Evolutionary conservation across 2,888 invertebrate genomes (phyloP).

Genomic region (Tetramorium bicarinatum): DNA sequence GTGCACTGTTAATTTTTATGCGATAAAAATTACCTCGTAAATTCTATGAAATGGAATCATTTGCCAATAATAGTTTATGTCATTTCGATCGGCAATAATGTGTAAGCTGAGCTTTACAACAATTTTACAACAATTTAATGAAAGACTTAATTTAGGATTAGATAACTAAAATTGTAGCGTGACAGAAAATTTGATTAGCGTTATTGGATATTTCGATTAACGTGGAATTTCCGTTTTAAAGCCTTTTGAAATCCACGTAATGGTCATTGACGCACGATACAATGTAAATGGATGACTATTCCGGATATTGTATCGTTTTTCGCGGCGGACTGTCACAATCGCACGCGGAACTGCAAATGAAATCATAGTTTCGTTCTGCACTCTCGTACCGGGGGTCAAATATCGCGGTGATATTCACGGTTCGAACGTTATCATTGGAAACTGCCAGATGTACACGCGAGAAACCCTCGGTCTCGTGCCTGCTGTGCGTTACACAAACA

Average conservation of each 20-base stretch:
- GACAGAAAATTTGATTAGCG: neutral
- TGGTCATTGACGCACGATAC: neutral
- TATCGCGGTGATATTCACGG: conserved; percentile 29
- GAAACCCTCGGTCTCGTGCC: conserved; percentile 38
- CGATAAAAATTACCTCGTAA: neutral
- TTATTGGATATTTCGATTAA: neutral
- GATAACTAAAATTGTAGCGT: neutral
- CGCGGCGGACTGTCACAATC: neutral
- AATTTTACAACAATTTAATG: neutral
- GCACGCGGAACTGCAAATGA: conserved; percentile 45
- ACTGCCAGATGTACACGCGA: conserved; percentile 61
- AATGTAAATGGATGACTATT: neutral
- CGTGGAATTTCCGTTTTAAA: conserved; percentile 2
- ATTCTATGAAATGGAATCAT: neutral
- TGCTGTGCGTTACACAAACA: conserved; percentile 19
- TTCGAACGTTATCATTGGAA: conserved; percentile 49
- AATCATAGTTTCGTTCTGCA: conserved; percentile 49
- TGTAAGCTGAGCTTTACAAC: neutral
- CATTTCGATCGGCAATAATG: neutral
- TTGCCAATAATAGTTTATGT: neutral
- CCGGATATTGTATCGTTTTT: conserved; percentile 16
- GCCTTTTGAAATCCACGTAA: neutral
- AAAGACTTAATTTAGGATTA: neutral
- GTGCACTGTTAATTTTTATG: conserved; percentile 3
- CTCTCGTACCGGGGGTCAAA: conserved; percentile 29